Base-by-base conservation (phyloP, 2,797 vertebrate species). In the Myotis vivesi region DNA sequence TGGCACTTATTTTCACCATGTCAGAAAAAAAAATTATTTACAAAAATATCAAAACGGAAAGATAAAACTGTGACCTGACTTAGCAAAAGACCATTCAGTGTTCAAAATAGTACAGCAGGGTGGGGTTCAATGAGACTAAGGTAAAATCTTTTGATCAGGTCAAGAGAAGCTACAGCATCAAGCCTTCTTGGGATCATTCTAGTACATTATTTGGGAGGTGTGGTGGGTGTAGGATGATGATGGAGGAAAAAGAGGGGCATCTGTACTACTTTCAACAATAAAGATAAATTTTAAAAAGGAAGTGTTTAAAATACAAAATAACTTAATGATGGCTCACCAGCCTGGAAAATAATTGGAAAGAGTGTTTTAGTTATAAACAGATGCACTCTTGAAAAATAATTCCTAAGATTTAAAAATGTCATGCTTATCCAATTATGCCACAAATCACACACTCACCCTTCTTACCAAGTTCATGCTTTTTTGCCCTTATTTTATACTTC, bases 311-410 rank as follows among this genome's bases (percentile, higher is more conserved):
- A 73, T 57, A 75, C 8, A 62, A 87, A 94, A 79, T 11, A 92
- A 84, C 15, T 76, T 91, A 86, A 75, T 80, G 44, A 73, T 91
- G 66, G 17, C 8, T 92, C 33, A 81, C 20, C n/a, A 25, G 9
- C 17, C 71, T 77, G 36, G 89, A 36, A 89, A 75, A 82, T 57
- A 23, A 90, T n/a, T 76, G 59, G 83, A 92, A 75, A 75, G 9
- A 93, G 77, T 81, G 12, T 68, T 90, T 95, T 91, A 90, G 81
- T 90, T 95, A 75, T 10, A 72, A 96, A 79, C 16, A 69, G 6
- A 36, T 33, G 7, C 28, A 57, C 22, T 89, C 7, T 17, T 68
- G 23, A 92, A 89, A 85, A 95, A 83, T 83, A 87, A 90, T 89
- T 87, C 6, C 69, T 57, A 91, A 90, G 28, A 79, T 87, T 57